Evolutionary conservation across 2,113 vertebrate species (phyloP).

Genomic region (Notarius lentiginosus): DNA sequence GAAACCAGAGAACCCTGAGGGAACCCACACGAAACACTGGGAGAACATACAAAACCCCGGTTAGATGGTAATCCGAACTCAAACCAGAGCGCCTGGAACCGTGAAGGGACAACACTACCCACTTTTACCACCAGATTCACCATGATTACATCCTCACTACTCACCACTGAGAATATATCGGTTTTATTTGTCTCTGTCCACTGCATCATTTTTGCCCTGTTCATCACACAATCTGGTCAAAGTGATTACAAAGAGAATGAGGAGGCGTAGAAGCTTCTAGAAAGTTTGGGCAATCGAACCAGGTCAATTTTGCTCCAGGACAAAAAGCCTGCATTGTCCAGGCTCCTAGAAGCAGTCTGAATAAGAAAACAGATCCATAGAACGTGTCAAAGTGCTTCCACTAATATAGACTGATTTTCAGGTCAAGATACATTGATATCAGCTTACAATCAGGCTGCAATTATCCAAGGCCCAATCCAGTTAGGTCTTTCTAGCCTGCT

Average conservation of each 20-base stretch:
- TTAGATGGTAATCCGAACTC: background rate
- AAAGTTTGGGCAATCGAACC: slow-evolving; percentile 54
- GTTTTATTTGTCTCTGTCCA: background rate
- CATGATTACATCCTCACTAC: background rate
- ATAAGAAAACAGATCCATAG: slow-evolving; percentile 49
- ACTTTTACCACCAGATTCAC: background rate
- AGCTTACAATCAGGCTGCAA: slow-evolving; percentile 44
- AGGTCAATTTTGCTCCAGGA: slow-evolving; percentile 55
- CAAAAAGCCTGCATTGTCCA: slow-evolving; percentile 59
- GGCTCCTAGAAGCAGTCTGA: slow-evolving; percentile 55
- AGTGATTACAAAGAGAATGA: slow-evolving; percentile 7
- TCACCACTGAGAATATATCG: background rate
- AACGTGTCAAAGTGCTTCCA: slow-evolving; percentile 42
- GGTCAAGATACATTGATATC: slow-evolving; percentile 54
- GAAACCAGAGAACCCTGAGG: background rate
- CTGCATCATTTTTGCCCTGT: background rate
- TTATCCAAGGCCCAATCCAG: slow-evolving; percentile 40
- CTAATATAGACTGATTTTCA: slow-evolving; percentile 44
- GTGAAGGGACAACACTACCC: background rate
- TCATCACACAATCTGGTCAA: background rate
- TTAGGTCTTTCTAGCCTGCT: slow-evolving; percentile 11
- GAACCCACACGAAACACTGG: background rate
- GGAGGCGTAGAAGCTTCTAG: slow-evolving; percentile 51
- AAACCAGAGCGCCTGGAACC: background rate
- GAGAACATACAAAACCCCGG: background rate